phyloP scores from a whole-genome alignment of 2,797 vertebrate species.

The Neosilurus hyrtlii region DNA sequence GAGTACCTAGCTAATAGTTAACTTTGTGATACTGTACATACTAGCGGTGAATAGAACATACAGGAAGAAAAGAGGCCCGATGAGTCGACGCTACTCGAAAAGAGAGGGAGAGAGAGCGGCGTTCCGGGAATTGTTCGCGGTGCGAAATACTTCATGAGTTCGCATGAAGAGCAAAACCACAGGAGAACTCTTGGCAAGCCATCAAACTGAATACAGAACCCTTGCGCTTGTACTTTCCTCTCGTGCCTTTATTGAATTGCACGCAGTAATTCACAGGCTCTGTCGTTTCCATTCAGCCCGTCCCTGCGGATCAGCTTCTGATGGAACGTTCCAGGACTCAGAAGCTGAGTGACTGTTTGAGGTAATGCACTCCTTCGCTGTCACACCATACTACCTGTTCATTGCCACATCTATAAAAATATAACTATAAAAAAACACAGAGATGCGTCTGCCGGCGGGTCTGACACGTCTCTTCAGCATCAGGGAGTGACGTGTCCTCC shows the following conservation, averaged over 20 bases:
- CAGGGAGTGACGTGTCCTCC: conserved; percentile 43
- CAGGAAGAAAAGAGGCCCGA: background rate
- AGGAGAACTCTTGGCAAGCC: conserved; percentile 26
- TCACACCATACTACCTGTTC: conserved; percentile 40
- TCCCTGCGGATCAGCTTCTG: conserved; percentile 23
- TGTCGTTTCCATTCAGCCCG: background rate
- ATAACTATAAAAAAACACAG: conserved; percentile 11
- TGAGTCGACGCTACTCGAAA: background rate
- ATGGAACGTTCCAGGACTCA: conserved; percentile 1
- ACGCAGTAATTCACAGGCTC: conserved; percentile 24
- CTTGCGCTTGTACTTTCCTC: conserved; percentile 24
- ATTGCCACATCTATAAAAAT: conserved; percentile 15
- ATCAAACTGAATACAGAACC: conserved; percentile 26
- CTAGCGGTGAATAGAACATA: background rate
- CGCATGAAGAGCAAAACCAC: conserved; percentile 15
- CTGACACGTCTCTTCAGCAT: conserved; percentile 48
- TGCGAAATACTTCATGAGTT: background rate
- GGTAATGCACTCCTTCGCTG: conserved; percentile 32
- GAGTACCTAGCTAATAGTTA: no score
- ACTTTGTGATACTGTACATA: no score
- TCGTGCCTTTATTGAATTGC: conserved; percentile 43
- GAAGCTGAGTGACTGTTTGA: conserved; percentile 28
- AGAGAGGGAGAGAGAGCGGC: background rate
- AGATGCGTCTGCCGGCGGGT: conserved; percentile 30
- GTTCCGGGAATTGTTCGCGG: conserved; percentile 7